phyloP scores from a whole-genome alignment of 1,140 invertebrate genomes.

The Hycleus cichorii region DNA sequence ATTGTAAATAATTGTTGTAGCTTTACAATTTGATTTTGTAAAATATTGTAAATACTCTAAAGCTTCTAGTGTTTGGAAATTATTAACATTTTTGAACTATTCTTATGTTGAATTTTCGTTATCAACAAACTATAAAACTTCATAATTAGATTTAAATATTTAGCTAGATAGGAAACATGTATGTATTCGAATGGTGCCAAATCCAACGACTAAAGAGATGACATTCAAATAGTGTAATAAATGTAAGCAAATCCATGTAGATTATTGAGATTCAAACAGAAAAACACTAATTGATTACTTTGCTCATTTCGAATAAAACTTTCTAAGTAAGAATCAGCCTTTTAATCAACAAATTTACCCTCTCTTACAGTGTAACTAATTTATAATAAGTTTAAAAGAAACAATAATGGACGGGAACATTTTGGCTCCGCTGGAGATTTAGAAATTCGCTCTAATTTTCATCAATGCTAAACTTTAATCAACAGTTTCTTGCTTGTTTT shows the following conservation, averaged over 20 bases:
- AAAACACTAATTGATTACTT: conserved; percentile 8
- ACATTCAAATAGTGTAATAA: not conserved
- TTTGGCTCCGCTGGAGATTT: no score
- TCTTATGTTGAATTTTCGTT: not conserved
- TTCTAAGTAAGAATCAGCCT: no score
- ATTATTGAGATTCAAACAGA: not conserved
- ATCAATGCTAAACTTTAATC: no score
- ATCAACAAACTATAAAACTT: conserved; percentile 1
- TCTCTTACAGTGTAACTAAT: no score
- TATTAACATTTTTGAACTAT: not conserved
- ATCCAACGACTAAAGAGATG: conserved; percentile 2
- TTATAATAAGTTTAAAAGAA: no score
- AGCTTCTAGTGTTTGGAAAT: not conserved
- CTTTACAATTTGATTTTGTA: conserved; percentile 11
- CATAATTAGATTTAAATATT: conserved; percentile 4
- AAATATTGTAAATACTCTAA: conserved; percentile 6
- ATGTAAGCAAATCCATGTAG: conserved; percentile 13
- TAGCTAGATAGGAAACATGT: conserved; percentile 4
- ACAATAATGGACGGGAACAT: no score
- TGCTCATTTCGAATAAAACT: conserved; percentile 10
- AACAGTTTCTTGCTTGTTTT: no score
- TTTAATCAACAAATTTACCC: no score
- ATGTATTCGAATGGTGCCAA: conserved; percentile 15
- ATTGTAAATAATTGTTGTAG: conserved; percentile 3
- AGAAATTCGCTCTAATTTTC: no score